These are phyloP conservation scores for Erebia epiphron DNA, from an alignment of 2,888 invertebrate genomes.

Conservation along the genomic window DNA sequence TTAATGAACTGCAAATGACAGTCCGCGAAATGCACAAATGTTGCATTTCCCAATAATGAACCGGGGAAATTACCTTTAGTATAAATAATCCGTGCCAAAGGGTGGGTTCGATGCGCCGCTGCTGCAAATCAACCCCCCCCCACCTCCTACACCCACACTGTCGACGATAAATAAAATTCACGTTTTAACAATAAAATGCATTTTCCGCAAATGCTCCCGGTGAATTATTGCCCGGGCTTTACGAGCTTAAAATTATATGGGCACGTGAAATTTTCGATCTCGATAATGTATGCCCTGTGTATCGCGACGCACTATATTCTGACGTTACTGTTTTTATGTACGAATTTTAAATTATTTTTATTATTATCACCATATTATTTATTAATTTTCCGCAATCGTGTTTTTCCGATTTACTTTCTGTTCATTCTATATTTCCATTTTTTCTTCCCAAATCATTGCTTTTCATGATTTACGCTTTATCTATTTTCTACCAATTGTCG, in stretches of 20 bases:
- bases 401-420: conserved; percentile 14
- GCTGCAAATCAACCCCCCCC: conserved; percentile 76
- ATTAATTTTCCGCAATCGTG: conserved; percentile 28
- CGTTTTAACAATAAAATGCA: conserved; percentile 84
- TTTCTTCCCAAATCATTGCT: not conserved
- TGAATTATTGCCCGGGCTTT: conserved; percentile 80
- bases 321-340: conserved; percentile 50
- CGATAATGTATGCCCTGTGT: conserved; percentile 71
- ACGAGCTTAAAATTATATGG: conserved; percentile 83
- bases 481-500: not conserved
- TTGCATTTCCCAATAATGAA: conserved; percentile 81
- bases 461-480: not conserved
- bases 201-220: conserved; percentile 82
- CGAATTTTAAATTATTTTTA: conserved; percentile 44
- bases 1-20: conserved; percentile 79
- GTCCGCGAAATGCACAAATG: conserved; percentile 75
- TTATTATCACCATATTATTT: conserved; percentile 38
- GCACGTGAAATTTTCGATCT: conserved; percentile 82
- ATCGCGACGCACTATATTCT: conserved; percentile 69
- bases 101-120: conserved; percentile 60
- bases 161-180: conserved; percentile 83
- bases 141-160: conserved; percentile 60
- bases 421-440: not conserved
- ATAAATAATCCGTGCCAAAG: conserved; percentile 81
- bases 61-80: conserved; percentile 80